Evolutionary conservation across 2,797 vertebrate genomes (phyloP).

Genomic region (Falco biarmicus): DNA sequence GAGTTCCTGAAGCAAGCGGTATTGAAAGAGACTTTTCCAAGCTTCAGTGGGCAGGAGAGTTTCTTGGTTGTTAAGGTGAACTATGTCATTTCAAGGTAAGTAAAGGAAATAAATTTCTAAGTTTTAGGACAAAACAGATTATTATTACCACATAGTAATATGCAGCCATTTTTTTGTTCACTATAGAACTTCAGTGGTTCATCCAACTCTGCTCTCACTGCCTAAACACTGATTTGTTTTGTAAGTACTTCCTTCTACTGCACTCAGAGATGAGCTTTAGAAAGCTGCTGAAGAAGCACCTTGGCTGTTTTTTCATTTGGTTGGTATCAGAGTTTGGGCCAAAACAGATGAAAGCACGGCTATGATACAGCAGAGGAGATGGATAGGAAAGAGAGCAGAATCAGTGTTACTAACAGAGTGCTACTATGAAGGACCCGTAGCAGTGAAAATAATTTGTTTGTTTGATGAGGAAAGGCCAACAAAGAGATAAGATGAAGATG

Average conservation of each 20-base stretch:
- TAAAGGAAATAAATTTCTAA: neutral
- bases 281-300: neutral
- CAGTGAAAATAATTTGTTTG: neutral
- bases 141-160: neutral
- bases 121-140: neutral
- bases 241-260: neutral
- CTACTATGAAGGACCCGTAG: neutral
- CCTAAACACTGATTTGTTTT: neutral
- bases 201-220: neutral
- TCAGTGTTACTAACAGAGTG: neutral
- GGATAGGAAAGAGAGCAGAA: neutral
- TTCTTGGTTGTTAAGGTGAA: constrained; percentile 58
- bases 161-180: neutral
- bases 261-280: neutral
- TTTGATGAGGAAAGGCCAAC: neutral
- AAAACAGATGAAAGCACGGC: neutral
- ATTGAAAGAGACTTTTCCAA: constrained; percentile 61
- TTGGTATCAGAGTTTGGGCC: neutral
- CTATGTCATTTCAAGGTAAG: constrained; percentile 74
- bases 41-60: constrained; percentile 65
- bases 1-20: constrained; percentile 62
- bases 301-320: neutral
- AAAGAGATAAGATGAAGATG: neutral
- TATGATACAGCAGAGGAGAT: neutral
- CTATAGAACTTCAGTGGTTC: neutral